Base-by-base conservation (phyloP, 2,113 vertebrate species). In the Psettodes erumei region DNA sequence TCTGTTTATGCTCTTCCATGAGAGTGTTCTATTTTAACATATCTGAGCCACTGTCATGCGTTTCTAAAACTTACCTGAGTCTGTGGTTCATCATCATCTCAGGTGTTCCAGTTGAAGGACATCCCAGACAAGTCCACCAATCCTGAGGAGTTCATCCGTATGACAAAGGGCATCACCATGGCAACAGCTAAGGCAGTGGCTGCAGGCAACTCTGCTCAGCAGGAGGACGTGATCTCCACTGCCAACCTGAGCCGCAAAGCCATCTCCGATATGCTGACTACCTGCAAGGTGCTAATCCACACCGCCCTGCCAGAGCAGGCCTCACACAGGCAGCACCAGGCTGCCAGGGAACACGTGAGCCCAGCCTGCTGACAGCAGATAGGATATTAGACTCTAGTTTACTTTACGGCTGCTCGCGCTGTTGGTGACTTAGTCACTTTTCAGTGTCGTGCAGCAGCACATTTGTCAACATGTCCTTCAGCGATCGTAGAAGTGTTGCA, bases 181-280 rank as follows among this genome's bases (percentile, higher is more conserved):
- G 98, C 98, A 80, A 99, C 98, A 1, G 96, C 97, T 92, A 99
- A 99, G 93, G 98, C 98, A 0, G 98, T 99, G 75, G 98, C 98
- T n/a, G 96, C 98, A 1, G 98, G 98, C 55, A 99, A 99, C 93
- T 99, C 98, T 0, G 96, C 96, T 77, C 94, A 97, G 81, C 98
- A 99, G 93, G 98, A 98, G 67, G 97, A 99, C 2, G 97, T 98
- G 88, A 98, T 99, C 33, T 95, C 97, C 54, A 99, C 97, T 0
- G 98, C 98, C 54, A 99, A 99, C 87, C 94, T 99, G 89, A 99
- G 98, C 94, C 96, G 98, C 89, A 99, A 99, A 91, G 98, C 96
- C 13, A 95, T 99, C 38, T 90, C 95, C 0, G 97, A 99, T 87
- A 99, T 99, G 98, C 90, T 99, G 75, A 94, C 89, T 21, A 95